Evolutionary conservation across 1,140 invertebrate species (phyloP).

Genomic region (Anoplolepis gracilipes): DNA sequence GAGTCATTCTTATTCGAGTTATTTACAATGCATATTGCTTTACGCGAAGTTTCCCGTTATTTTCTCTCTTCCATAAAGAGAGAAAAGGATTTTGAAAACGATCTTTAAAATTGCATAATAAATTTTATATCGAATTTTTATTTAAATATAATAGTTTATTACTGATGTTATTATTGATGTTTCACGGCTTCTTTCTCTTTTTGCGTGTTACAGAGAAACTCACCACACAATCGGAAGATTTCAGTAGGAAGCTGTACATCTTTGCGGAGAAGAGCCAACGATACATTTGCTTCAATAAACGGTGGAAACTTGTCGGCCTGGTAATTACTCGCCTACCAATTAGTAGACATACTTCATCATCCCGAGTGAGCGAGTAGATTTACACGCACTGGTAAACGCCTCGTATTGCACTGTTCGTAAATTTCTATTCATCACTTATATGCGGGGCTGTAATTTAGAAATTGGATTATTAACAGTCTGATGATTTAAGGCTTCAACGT

Average conservation of each 20-base stretch:
- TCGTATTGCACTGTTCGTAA: constrained; percentile 15
- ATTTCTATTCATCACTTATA: constrained; percentile 52
- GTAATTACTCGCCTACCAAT: constrained; percentile 81
- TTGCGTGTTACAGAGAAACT: constrained; percentile 86
- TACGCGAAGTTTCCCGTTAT: neutral
- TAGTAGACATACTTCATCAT: constrained; percentile 66
- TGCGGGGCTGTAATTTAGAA: constrained; percentile 36
- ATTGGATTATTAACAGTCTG: constrained; percentile 6
- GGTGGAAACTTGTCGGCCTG: constrained; percentile 86
- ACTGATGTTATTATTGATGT: too few relatives aligned
- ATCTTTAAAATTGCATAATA: neutral
- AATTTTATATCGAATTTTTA: neutral
- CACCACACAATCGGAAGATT: constrained; percentile 86
- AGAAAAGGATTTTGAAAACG: constrained; percentile 1
- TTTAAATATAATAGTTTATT: neutral
- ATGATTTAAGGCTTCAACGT: constrained; percentile 27
- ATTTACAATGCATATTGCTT: constrained; percentile 12
- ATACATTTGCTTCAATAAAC: constrained; percentile 87
- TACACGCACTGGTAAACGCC: constrained; percentile 46
- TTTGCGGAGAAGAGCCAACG: constrained; percentile 86
- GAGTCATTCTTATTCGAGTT: neutral
- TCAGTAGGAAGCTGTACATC: constrained; percentile 86
- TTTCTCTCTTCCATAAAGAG: neutral
- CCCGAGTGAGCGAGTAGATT: constrained; percentile 43
- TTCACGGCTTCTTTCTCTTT: neutral